A percentile compares a stretch with the other conserved stretches of the same genome.
Evolutionary conservation across 2,797 vertebrate species (phyloP).

Genomic region (Mycteria americana): DNA sequence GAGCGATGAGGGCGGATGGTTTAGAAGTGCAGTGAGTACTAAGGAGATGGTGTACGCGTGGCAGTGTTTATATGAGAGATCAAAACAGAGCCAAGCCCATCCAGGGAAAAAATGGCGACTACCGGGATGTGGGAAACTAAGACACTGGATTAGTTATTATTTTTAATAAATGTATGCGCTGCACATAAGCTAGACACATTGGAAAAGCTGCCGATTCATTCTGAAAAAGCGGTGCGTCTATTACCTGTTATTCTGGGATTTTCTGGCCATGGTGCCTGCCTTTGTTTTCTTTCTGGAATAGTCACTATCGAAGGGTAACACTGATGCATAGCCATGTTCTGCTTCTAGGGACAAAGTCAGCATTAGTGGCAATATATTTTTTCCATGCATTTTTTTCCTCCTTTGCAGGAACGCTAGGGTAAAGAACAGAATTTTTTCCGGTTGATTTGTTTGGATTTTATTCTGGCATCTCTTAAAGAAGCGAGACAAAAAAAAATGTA

Average conservation of each 20-base stretch:
- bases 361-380: constrained; percentile 66
- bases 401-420: constrained; percentile 65
- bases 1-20: constrained; percentile 41
- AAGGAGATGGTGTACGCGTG: constrained; percentile 88
- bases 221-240: constrained; percentile 51
- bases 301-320: constrained; percentile 93
- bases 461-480: constrained; percentile 52
- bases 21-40: constrained; percentile 26
- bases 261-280: constrained; percentile 89
- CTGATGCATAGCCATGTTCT: constrained; percentile 97
- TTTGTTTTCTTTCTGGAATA: constrained; percentile 96
- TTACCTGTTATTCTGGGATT: constrained; percentile 94
- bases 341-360: constrained; percentile 85
- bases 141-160: constrained; percentile 55
- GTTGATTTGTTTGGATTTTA: constrained; percentile 61
- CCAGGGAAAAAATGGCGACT: constrained; percentile 75
- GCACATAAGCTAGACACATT: constrained; percentile 16
- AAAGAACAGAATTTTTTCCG: constrained; percentile 61
- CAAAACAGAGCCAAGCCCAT: constrained; percentile 89
- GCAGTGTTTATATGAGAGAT: constrained; percentile 85
- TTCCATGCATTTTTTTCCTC: constrained; percentile 69
- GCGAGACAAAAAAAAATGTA: background rate
- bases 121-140: constrained; percentile 55
- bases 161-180: constrained; percentile 45
- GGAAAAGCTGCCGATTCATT: constrained; percentile 38